phyloP scores from a whole-genome alignment of 2,888 invertebrate species.

The Leptarthrus brevirostris region DNA sequence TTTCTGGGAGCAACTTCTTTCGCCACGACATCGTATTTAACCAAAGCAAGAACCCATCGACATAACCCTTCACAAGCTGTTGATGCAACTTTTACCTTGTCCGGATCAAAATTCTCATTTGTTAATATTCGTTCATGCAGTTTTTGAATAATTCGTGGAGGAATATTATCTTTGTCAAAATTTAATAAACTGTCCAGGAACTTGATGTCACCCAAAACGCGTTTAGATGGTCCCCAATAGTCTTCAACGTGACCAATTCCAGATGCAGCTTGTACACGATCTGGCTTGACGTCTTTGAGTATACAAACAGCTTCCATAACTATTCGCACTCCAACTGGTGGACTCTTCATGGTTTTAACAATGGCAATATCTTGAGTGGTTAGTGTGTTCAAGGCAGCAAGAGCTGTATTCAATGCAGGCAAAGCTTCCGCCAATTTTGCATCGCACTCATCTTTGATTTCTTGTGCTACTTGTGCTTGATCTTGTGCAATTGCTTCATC shows the following conservation, averaged over 20 bases:
- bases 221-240: constrained; percentile 92
- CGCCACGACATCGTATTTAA: constrained; percentile 93
- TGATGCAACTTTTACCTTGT: constrained; percentile 87
- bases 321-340: constrained; percentile 87
- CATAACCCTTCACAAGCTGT: constrained; percentile 92
- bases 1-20: constrained; percentile 94
- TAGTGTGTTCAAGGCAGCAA: constrained; percentile 88
- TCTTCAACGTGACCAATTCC: constrained; percentile 90
- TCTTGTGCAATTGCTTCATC: constrained; percentile 83
- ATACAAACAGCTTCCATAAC: constrained; percentile 97
- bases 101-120: constrained; percentile 91
- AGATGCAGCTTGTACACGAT: constrained; percentile 83
- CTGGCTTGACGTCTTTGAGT: constrained; percentile 90
- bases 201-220: constrained; percentile 88
- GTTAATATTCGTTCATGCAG: constrained; percentile 82
- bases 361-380: constrained; percentile 89
- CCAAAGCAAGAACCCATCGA: constrained; percentile 95
- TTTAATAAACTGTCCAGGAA: constrained; percentile 88
- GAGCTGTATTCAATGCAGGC: constrained; percentile 88
- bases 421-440: constrained; percentile 90
- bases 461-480: constrained; percentile 81
- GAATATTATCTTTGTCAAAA: constrained; percentile 93
- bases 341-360: constrained; percentile 97
- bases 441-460: constrained; percentile 93
- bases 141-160: constrained; percentile 83